These are phyloP conservation scores for Noctilio leporinus DNA, from an alignment of 2,113 vertebrate genomes.

Conservation along the genomic window DNA sequence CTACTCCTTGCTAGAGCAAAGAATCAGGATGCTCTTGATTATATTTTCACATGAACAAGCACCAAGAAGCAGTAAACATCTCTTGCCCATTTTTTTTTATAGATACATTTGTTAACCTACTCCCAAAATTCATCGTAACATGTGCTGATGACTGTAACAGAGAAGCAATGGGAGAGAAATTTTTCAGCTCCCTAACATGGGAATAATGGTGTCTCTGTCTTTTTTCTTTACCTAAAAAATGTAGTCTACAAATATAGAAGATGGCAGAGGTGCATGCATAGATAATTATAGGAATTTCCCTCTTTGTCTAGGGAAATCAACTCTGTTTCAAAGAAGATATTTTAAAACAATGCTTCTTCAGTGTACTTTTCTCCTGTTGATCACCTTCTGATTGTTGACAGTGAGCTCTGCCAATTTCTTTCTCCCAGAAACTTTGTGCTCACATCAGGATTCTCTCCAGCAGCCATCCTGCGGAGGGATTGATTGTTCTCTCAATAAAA, in stretches of 20 bases:
- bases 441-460: background rate
- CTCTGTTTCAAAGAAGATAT: constrained; percentile 36
- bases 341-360: background rate
- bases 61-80: background rate
- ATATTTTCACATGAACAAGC: background rate
- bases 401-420: background rate
- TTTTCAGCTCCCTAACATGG: background rate
- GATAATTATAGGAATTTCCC: constrained; percentile 52
- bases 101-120: background rate
- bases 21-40: background rate
- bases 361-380: background rate
- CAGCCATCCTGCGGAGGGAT: background rate
- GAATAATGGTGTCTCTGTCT: constrained; percentile 3
- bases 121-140: background rate
- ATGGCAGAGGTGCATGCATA: constrained; percentile 44
- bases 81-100: background rate
- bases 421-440: background rate
- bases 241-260: constrained; percentile 25
- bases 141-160: background rate
- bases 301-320: constrained; percentile 50
- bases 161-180: background rate
- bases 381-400: background rate
- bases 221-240: constrained; percentile 22
- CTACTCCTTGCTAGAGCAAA: background rate
- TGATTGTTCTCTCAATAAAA: background rate